Conservation (phyloP, 2,888 invertebrate genomes). For the Sarcophaga subvicina region DNA sequence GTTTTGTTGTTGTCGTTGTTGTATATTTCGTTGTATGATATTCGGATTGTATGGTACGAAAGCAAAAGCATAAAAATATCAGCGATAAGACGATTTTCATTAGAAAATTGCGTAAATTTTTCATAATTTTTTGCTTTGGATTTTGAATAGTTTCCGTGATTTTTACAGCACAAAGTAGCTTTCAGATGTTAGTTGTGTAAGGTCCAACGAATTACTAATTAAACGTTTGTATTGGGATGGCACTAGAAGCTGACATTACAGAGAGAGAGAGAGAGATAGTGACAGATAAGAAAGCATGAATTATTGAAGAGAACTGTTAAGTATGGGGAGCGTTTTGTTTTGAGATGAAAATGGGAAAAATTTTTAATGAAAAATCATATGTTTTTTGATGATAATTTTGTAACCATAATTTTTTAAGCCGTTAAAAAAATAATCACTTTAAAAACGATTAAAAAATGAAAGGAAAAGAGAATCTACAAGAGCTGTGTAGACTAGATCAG, state of each 20-base stretch:
- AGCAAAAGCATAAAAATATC: constrained; percentile 71
- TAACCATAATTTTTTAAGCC: too few relatives aligned
- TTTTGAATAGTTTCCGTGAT: background rate
- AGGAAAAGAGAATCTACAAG: too few relatives aligned
- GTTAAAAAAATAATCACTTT: too few relatives aligned
- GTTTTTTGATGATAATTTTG: too few relatives aligned
- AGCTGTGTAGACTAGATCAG: too few relatives aligned
- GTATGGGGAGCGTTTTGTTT: background rate
- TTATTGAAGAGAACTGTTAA: constrained; percentile 25
- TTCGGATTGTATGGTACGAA: constrained; percentile 64
- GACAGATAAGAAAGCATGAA: constrained; percentile 24
- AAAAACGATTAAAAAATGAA: too few relatives aligned
- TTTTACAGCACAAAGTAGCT: background rate
- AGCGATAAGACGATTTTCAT: constrained; percentile 73
- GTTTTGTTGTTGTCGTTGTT: constrained; percentile 77
- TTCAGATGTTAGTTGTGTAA: constrained; percentile 49
- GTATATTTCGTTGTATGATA: constrained; percentile 69
- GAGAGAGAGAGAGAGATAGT: background rate
- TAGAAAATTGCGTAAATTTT: constrained; percentile 72
- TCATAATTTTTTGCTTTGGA: constrained; percentile 70
- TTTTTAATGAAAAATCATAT: background rate
- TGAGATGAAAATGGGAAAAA: background rate
- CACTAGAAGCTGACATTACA: background rate
- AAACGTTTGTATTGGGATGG: background rate
- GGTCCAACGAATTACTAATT: constrained; percentile 48